Conservation (phyloP, 2,113 vertebrate genomes). For the Arizona elegans region DNA sequence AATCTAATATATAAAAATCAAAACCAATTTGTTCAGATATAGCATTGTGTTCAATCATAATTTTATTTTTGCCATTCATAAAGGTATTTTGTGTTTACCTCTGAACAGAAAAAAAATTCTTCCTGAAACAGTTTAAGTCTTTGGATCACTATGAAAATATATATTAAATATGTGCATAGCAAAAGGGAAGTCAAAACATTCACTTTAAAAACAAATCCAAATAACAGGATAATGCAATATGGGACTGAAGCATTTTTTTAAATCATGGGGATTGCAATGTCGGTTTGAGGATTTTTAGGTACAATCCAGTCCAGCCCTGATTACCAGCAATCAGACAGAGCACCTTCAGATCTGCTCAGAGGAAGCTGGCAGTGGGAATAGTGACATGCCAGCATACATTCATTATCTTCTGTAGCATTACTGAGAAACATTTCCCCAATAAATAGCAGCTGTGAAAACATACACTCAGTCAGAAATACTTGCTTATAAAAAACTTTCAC, state of each 20-base stretch:
- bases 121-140: not conserved
- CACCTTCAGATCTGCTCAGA: not conserved
- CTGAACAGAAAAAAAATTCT: not conserved
- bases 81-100: not conserved
- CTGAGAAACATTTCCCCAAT: not conserved
- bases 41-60: not conserved
- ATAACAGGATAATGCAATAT: not conserved
- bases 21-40: not conserved
- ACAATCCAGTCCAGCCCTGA: not conserved
- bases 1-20: not conserved
- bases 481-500: not conserved
- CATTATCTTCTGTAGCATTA: not conserved
- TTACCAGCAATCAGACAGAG: not conserved
- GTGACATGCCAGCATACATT: not conserved
- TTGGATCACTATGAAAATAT: not conserved
- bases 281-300: not conserved
- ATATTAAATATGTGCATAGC: not conserved
- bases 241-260: not conserved
- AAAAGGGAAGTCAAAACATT: not conserved
- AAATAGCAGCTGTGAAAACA: not conserved
- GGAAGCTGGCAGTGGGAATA: not conserved
- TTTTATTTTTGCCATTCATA: not conserved
- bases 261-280: not conserved
- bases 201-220: not conserved
- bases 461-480: not conserved